phyloP scores from a whole-genome alignment of 2,113 vertebrate species.

The Crypturellus undulatus region DNA sequence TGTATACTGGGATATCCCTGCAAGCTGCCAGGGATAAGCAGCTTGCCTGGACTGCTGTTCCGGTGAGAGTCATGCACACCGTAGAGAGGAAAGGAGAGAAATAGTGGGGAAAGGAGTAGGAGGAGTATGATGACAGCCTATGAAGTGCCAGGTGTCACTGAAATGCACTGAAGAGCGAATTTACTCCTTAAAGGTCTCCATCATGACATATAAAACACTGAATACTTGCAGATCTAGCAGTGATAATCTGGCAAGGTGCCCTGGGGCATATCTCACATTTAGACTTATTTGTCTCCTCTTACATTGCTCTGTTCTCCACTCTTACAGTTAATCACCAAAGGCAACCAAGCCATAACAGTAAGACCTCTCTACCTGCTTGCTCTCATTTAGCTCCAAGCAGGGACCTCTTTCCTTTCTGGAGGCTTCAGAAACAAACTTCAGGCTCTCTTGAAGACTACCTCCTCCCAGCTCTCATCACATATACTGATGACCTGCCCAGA shows the following conservation, averaged over 20 bases:
- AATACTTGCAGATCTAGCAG: background rate
- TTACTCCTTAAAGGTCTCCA: background rate
- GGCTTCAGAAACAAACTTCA: background rate
- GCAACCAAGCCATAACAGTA: background rate
- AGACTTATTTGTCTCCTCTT: background rate
- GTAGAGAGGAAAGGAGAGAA: background rate
- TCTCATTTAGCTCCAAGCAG: background rate
- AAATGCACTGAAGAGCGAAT: background rate
- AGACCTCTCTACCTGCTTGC: background rate
- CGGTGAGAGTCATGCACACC: accelerated
- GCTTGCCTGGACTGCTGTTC: background rate
- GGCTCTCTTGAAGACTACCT: background rate
- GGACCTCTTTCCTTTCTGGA: background rate
- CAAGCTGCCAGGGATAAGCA: background rate
- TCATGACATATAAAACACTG: background rate
- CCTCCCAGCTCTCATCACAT: background rate
- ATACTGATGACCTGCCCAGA: accelerated
- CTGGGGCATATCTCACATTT: background rate
- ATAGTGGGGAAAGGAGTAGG: background rate
- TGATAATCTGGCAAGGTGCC: background rate
- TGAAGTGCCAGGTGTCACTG: background rate
- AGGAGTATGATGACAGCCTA: accelerated
- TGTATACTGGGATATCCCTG: background rate
- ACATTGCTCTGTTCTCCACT: background rate
- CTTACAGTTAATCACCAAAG: background rate